phyloP scores from a whole-genome alignment of 2,113 vertebrate genomes.

The Cricetomys ansorgei region DNA sequence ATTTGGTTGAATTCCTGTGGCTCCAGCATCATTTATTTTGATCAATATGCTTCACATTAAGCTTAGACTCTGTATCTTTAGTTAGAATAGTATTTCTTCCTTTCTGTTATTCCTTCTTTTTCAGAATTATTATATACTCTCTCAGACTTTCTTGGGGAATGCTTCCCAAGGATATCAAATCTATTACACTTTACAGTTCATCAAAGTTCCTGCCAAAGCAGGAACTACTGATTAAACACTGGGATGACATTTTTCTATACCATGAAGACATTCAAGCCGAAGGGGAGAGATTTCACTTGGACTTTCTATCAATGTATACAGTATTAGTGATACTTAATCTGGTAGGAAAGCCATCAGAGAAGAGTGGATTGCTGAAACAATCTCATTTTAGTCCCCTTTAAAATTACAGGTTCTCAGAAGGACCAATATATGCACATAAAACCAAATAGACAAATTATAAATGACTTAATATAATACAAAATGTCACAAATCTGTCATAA shows the following conservation, averaged over 20 bases:
- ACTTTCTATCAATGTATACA: background rate
- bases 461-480: background rate
- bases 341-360: background rate
- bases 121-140: background rate
- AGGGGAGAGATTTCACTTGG: background rate
- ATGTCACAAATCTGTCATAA: background rate
- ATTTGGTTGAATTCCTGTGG: background rate
- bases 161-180: background rate
- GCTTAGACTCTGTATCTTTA: background rate
- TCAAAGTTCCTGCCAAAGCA: background rate
- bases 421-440: conserved; percentile 2
- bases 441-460: conserved; percentile 8
- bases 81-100: background rate
- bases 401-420: background rate
- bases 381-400: background rate
- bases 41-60: background rate
- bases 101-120: background rate
- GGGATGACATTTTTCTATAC: background rate
- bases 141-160: background rate
- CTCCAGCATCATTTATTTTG: background rate
- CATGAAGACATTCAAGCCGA: background rate
- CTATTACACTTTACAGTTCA: background rate
- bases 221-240: background rate
- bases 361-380: background rate
- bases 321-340: background rate